phyloP scores from a whole-genome alignment of 1,140 invertebrate genomes.

The Manduca sexta region DNA sequence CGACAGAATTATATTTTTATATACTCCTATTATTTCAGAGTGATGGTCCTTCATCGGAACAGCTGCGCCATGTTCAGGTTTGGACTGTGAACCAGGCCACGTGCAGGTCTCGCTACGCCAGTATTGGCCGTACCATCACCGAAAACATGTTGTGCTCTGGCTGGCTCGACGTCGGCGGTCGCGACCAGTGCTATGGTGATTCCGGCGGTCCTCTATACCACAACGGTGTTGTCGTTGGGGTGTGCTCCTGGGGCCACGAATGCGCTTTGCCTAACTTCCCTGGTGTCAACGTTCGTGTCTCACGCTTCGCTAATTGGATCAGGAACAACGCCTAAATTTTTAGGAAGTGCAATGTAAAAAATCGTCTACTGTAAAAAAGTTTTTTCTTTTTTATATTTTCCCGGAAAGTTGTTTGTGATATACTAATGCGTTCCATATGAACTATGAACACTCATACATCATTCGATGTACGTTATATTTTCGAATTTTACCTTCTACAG shows the following conservation, averaged over 20 bases:
- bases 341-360: too few relatives aligned
- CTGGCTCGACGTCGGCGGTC: conserved; percentile 26
- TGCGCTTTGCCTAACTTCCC: conserved; percentile 70
- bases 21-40: neutral
- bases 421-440: too few relatives aligned
- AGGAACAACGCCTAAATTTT: conserved; percentile 26
- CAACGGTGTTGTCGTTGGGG: conserved; percentile 66
- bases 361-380: too few relatives aligned
- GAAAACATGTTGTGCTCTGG: conserved; percentile 11
- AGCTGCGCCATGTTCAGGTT: conserved; percentile 3
- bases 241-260: conserved; percentile 74
- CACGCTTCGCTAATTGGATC: conserved; percentile 38
- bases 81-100: conserved; percentile 5
- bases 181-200: conserved; percentile 70
- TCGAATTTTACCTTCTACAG: too few relatives aligned
- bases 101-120: conserved; percentile 3
- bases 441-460: too few relatives aligned
- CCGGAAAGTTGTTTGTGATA: too few relatives aligned
- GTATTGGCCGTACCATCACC: conserved; percentile 1
- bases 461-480: too few relatives aligned
- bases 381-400: too few relatives aligned
- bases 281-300: conserved; percentile 72
- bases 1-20: too few relatives aligned
- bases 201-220: conserved; percentile 77
- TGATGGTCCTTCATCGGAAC: neutral